Evolutionary conservation across 2,113 vertebrate species (phyloP).

Genomic region (Crotalus horridus): DNA sequence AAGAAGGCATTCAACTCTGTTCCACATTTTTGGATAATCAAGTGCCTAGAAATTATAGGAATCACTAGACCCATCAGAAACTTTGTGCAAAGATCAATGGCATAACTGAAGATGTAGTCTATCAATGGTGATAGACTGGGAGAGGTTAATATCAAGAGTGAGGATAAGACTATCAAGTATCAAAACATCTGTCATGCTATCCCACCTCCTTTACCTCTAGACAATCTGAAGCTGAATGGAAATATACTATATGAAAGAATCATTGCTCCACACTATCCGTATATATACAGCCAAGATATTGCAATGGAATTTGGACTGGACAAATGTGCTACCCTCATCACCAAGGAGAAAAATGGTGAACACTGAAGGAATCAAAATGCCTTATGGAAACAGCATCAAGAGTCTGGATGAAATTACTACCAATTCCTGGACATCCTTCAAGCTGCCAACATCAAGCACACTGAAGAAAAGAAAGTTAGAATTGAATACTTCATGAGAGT

Average conservation of each 20-base stretch:
- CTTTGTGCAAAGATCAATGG: too few species aligned
- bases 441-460: background rate
- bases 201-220: background rate
- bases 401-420: background rate
- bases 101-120: too few species aligned
- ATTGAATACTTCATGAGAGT: background rate
- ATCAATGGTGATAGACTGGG: too few species aligned
- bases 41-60: too few species aligned
- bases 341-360: too few species aligned
- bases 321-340: background rate
- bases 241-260: background rate
- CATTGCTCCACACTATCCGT: background rate
- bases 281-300: background rate
- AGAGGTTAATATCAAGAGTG: too few species aligned
- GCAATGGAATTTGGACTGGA: background rate
- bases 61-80: background rate
- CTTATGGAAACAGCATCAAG: too few species aligned
- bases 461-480: background rate
- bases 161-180: background rate
- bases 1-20: too few species aligned
- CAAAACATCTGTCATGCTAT: background rate
- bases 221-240: background rate
- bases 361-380: too few species aligned
- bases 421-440: background rate
- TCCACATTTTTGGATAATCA: too few species aligned